phyloP scores from a whole-genome alignment of 2,888 invertebrate species.

The Oscheius sp. region DNA sequence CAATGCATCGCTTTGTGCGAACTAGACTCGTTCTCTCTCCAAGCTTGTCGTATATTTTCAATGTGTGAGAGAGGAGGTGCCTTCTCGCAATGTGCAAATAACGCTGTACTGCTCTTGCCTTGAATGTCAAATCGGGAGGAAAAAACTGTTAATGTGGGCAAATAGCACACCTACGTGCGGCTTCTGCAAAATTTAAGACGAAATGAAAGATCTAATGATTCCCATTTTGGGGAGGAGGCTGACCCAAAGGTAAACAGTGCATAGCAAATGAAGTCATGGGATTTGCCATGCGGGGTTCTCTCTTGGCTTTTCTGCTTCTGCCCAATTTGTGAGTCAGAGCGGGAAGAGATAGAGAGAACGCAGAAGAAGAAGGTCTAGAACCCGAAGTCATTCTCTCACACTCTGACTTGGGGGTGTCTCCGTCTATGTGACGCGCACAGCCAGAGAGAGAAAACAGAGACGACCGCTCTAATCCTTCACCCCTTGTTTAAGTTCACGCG shows the following conservation, averaged over 20 bases:
- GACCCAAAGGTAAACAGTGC: slow-evolving; percentile 19
- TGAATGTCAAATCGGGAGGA: slow-evolving; percentile 10
- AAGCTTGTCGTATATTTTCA: slow-evolving; percentile 35
- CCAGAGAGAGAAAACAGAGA: slow-evolving; percentile 5
- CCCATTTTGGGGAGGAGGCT: neutral
- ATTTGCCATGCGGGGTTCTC: neutral
- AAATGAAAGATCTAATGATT: neutral
- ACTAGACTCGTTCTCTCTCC: slow-evolving; percentile 26
- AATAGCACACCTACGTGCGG: neutral
- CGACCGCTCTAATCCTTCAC: slow-evolving; percentile 9
- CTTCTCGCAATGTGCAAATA: slow-evolving; percentile 29
- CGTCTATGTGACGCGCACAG: neutral
- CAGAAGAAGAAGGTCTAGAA: slow-evolving; percentile 9
- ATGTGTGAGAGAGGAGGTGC: slow-evolving; percentile 25
- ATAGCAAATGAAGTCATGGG: slow-evolving; percentile 22
- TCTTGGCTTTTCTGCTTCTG: neutral
- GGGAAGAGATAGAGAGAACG: neutral
- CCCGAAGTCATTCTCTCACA: neutral
- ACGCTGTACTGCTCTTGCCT: slow-evolving; percentile 24
- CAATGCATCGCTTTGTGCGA: slow-evolving; percentile 33
- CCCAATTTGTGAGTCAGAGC: slow-evolving; percentile 8
- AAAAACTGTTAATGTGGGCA: slow-evolving; percentile 7
- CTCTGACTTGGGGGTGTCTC: neutral
- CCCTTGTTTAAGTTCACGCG: slow-evolving; percentile 20
- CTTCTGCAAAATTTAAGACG: neutral